Percentiles rank a stretch among this genome's conserved stretches.
Evolutionary conservation across 2,888 invertebrate species (phyloP).

Genomic region (Hyalella azteca): DNA sequence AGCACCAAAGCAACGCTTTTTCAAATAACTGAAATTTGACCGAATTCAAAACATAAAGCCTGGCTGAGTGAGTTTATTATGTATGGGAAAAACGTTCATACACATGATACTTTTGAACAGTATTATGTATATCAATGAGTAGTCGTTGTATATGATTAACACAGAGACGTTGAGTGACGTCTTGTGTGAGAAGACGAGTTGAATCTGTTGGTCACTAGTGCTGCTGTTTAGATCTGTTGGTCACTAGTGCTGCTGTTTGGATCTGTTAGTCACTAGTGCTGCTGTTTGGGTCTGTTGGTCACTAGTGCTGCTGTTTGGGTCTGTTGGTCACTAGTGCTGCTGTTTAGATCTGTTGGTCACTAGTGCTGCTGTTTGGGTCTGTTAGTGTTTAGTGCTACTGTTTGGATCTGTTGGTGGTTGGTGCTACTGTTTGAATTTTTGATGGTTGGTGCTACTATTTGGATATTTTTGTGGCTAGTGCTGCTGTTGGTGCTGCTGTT

Average conservation of each 20-base stretch:
- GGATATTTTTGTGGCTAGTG: not conserved
- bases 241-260: not conserved
- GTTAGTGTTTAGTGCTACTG: not conserved
- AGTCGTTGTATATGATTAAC: too few relatives aligned
- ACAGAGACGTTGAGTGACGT: too few relatives aligned
- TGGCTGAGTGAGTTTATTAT: too few relatives aligned
- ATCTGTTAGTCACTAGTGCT: not conserved
- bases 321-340: not conserved
- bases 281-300: not conserved
- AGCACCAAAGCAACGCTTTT: too few relatives aligned
- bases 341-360: not conserved
- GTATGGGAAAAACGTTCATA: too few relatives aligned
- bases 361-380: not conserved
- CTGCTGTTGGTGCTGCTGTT: not conserved
- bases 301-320: not conserved
- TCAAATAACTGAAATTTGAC: too few relatives aligned
- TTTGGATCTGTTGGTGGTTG: not conserved
- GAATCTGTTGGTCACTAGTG: too few relatives aligned
- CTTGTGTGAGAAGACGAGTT: too few relatives aligned
- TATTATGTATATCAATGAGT: too few relatives aligned
- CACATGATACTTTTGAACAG: too few relatives aligned
- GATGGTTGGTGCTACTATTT: not conserved
- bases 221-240: too few relatives aligned
- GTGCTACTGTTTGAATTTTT: not conserved
- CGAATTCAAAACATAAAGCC: too few relatives aligned